Evolutionary conservation across 2,888 invertebrate species (phyloP), one percentile per base, ranked within the genome.

Genomic region (Lepidocyrtoides sp.): DNA sequence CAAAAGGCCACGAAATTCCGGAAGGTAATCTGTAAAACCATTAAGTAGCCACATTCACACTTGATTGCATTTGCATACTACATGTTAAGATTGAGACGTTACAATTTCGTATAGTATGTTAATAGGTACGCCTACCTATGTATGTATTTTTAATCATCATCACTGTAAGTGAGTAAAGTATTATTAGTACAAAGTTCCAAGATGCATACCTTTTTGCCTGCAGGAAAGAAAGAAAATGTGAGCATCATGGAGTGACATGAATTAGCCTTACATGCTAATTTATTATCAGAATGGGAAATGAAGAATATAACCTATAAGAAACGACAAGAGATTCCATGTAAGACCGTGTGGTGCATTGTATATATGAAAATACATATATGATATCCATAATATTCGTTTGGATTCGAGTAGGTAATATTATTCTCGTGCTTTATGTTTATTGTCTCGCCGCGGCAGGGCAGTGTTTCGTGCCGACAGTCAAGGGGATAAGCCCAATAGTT

Each of bases 191-290:
- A 41, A 48, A 26, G 10, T 23, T 72, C 69, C 5, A 75, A 48
- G 51, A 75, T 75, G 17, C n/a, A 7, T 26, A 48, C 48, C 26
- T 17, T 72, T 66, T 23, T 14, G 26, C 75, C 23, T n/a, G 2
- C 17, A n/a, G 26, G 44, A 72, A 41, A 29, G 75, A 75, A 26
- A 23, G 63, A 82, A 41, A 82, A 63, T 51, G 86, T 91, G 81
- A 88, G 82, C 91, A 91, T 90, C 83, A 91, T 72, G 66, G 69
- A 72, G 85, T 69, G 91, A 92, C 92, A 83, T 87, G 83, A 87
- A 92, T 91, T 92, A 90, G 91, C 90, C 90, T 92, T 81, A 88
- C 91, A 91, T 92, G 87, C 87, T 91, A 92, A 92, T 92, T 92
- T 92, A 92, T 92, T 85, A 81, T 32, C 69, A 51, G n/a, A 69